Percentiles rank a stretch among this genome's conserved stretches.
Conservation (phyloP, 1,140 invertebrate genomes). For the Drosophila kepulauana region DNA sequence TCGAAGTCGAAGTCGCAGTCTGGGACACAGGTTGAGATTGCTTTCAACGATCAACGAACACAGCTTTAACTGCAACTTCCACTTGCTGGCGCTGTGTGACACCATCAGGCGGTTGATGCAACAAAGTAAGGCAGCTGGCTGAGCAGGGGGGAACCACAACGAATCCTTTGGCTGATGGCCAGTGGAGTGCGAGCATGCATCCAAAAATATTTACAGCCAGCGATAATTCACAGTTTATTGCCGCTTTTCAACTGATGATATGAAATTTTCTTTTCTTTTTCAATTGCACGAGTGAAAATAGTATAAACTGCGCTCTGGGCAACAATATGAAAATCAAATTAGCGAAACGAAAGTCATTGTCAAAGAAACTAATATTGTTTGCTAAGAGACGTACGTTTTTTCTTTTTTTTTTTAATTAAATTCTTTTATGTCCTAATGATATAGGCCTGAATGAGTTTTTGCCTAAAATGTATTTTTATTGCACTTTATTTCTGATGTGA, state of each 20-base stretch:
- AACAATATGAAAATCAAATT: neutral
- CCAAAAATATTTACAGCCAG: constrained; percentile 30
- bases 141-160: constrained; percentile 8
- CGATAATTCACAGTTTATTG: constrained; percentile 47
- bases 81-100: constrained; percentile 24
- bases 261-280: constrained; percentile 33
- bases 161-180: constrained; percentile 25
- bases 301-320: neutral
- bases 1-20: neutral
- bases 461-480: too few species aligned
- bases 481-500: too few species aligned
- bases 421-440: too few species aligned
- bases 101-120: neutral
- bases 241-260: constrained; percentile 46
- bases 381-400: too few species aligned
- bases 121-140: neutral
- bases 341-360: neutral
- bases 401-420: too few species aligned
- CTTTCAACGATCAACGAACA: constrained; percentile 9
- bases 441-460: too few species aligned
- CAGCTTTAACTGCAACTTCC: constrained; percentile 2
- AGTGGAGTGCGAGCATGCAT: constrained; percentile 19
- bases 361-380: neutral
- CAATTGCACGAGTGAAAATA: constrained; percentile 15
- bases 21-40: constrained; percentile 56